Evolutionary conservation across 1,140 invertebrate species (phyloP).

Genomic region (Psix sp.): DNA sequence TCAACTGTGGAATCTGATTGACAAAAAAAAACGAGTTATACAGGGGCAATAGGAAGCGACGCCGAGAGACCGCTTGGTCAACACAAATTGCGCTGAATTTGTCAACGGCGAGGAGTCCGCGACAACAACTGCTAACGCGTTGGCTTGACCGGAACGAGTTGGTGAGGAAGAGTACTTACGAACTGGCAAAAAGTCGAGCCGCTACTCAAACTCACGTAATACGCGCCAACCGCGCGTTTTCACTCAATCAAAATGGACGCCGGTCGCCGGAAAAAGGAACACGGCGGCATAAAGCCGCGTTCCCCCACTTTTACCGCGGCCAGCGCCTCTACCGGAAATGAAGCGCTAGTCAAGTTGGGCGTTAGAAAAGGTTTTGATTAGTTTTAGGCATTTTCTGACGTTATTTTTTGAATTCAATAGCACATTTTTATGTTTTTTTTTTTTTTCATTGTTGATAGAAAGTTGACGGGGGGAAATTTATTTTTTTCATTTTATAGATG

Average conservation of each 20-base stretch:
- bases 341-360: not conserved
- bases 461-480: too few relatives aligned
- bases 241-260: constrained; percentile 71
- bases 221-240: constrained; percentile 36
- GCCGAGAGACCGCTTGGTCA: not conserved
- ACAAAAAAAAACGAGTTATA: not conserved
- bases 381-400: too few relatives aligned
- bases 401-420: too few relatives aligned
- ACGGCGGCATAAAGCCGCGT: constrained; percentile 17
- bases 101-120: not conserved
- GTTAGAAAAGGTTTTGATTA: too few relatives aligned
- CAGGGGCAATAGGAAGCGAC: not conserved
- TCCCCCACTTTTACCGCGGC: not conserved
- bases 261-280: constrained; percentile 69
- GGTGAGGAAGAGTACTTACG: constrained; percentile 1
- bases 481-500: too few relatives aligned
- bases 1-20: constrained; percentile 4
- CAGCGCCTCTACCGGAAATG: constrained; percentile 19
- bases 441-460: too few relatives aligned
- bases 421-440: too few relatives aligned
- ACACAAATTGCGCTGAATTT: not conserved
- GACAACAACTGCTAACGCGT: not conserved
- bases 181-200: not conserved
- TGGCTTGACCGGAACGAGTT: too few relatives aligned
- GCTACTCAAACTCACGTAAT: not conserved